Evolutionary conservation across 2,113 vertebrate species (phyloP), one percentile per base, ranked within the genome.

Genomic region (Fukomys damarensis): DNA sequence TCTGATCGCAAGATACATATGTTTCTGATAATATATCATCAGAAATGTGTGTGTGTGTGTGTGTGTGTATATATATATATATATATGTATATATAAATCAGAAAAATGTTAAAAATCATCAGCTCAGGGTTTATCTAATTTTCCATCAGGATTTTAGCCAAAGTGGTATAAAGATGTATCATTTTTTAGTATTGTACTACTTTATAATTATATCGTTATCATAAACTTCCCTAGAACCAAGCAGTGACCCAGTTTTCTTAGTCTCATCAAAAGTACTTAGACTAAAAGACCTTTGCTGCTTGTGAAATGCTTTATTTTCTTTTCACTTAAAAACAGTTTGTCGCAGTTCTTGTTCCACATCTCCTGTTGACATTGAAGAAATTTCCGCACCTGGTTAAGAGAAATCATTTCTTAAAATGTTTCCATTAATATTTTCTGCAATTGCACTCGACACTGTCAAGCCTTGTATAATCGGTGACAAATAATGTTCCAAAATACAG

Each of bases 21-120:
- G n/a, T n/a, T n/a, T n/a, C n/a, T n/a, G n/a, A n/a, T n/a, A n/a
- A n/a, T n/a, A n/a, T n/a, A n/a, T n/a, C n/a, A n/a, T n/a, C n/a
- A n/a, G n/a, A n/a, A n/a, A n/a, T n/a, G n/a, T n/a, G n/a, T n/a
- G n/a, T n/a, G n/a, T n/a, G n/a, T n/a, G n/a, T n/a, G n/a, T n/a
- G n/a, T n/a, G n/a, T n/a, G n/a, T n/a, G n/a, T n/a, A n/a, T 32
- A 63, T 11, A 63, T 32, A 30, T 63, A 63, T 63, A 63, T 63
- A 30, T 58, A 58, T n/a, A 58, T 49, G 46, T 58, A 58, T 58
- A 24, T 59, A 59, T 59, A 26, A 26, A 7, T 63, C 24, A 56
- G 30, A 92, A 86, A 74, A 81, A 28, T 66, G 35, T 89, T 89
- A 70, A 72, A 92, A 89, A 79, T 86, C 12, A 80, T 72, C 95